Conservation (phyloP, 2,888 invertebrate genomes). For the Hirtodrosophila duncani region DNA sequence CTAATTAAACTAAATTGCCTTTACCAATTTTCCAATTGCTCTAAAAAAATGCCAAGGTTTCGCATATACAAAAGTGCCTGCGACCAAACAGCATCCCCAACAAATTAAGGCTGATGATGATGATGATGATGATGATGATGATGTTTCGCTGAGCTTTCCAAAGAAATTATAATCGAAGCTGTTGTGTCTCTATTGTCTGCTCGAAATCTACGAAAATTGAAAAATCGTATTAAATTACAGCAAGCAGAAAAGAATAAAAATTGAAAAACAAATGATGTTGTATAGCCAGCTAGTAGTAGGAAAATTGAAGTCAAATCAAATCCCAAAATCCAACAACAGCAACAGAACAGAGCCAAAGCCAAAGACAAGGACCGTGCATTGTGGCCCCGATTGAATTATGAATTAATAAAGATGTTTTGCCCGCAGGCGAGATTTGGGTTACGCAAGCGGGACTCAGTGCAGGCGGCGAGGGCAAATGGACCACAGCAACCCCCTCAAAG, state of each 20-base stretch:
- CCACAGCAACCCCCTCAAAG: neutral
- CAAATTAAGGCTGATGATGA: slow-evolving; percentile 19
- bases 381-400: slow-evolving; percentile 76
- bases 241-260: slow-evolving; percentile 23
- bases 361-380: slow-evolving; percentile 25
- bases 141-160: slow-evolving; percentile 34
- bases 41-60: slow-evolving; percentile 9
- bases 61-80: neutral
- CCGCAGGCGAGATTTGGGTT: slow-evolving; percentile 78
- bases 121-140: slow-evolving; percentile 1
- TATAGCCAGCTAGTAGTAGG: slow-evolving; percentile 21
- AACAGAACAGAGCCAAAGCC: slow-evolving; percentile 21
- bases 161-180: slow-evolving; percentile 10
- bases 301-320: slow-evolving; percentile 70
- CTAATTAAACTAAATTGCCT: slow-evolving; percentile 60
- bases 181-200: slow-evolving; percentile 32
- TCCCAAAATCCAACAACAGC: too few species aligned
- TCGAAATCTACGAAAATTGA: slow-evolving; percentile 49
- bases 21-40: slow-evolving; percentile 47
- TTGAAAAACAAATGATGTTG: slow-evolving; percentile 27
- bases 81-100: slow-evolving; percentile 14
- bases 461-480: slow-evolving; percentile 16
- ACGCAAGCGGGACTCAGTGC: too few species aligned
- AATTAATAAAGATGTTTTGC: slow-evolving; percentile 78
- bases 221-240: slow-evolving; percentile 74